phyloP scores from a whole-genome alignment of 2,113 vertebrate species.

The Macrotis lagotis region DNA sequence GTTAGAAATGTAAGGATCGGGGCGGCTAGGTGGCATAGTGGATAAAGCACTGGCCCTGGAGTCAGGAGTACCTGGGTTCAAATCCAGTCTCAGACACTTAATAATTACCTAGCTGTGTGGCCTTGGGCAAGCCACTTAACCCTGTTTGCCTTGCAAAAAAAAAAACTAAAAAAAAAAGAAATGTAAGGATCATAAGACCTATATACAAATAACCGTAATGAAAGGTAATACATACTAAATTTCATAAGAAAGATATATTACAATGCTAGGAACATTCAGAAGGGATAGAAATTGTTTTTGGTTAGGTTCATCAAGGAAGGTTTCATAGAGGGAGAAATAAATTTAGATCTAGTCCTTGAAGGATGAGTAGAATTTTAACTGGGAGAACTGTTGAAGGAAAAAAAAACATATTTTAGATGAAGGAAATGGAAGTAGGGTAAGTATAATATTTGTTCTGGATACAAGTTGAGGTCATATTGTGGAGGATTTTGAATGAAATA shows the following conservation, averaged over 20 bases:
- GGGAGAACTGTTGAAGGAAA: not conserved
- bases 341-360: not conserved
- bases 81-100: too few relatives aligned
- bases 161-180: too few relatives aligned
- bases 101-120: too few relatives aligned
- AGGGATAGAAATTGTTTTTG: not conserved
- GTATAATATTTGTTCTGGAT: not conserved
- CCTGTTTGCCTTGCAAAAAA: too few relatives aligned
- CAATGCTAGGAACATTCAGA: not conserved
- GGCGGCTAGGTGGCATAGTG: too few relatives aligned
- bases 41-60: too few relatives aligned
- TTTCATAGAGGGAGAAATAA: not conserved
- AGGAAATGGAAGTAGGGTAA: not conserved
- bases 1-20: too few relatives aligned
- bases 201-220: not conserved
- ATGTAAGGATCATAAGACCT: not conserved
- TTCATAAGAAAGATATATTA: not conserved
- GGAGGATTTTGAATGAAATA: not conserved
- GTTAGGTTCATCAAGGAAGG: not conserved
- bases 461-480: not conserved
- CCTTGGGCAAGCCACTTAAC: too few relatives aligned
- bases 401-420: not conserved
- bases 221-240: not conserved
- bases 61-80: too few relatives aligned
- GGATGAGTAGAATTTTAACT: not conserved